phyloP scores from a whole-genome alignment of 2,113 vertebrate species.

The Nibea albiflora region DNA sequence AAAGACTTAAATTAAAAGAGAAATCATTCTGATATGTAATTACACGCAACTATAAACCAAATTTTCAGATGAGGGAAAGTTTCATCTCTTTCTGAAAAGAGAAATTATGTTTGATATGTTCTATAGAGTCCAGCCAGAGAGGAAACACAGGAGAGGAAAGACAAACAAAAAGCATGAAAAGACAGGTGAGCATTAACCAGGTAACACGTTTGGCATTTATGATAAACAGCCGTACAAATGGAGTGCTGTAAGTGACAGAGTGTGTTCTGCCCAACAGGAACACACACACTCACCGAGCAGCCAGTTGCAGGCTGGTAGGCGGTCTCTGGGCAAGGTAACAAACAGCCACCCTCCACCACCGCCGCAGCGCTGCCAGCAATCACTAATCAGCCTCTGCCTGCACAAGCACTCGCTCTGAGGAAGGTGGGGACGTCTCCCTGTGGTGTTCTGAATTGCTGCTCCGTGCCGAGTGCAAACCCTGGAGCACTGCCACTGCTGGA shows the following conservation, averaged over 20 bases:
- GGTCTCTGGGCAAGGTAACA: slow-evolving; percentile 43
- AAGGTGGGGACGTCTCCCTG: slow-evolving; percentile 7
- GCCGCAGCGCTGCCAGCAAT: slow-evolving; percentile 35
- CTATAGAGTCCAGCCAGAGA: background rate
- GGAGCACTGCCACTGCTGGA: slow-evolving; percentile 2
- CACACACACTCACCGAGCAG: slow-evolving; percentile 9
- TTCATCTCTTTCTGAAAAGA: background rate
- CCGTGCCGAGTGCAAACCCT: background rate
- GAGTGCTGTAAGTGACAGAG: background rate
- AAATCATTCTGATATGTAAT: slow-evolving; percentile 40
- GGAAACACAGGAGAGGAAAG: background rate
- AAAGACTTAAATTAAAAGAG: slow-evolving; percentile 24
- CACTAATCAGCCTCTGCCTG: slow-evolving; percentile 43
- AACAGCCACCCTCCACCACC: slow-evolving; percentile 26
- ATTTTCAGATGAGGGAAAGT: background rate
- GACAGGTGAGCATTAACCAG: background rate
- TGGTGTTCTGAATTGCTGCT: slow-evolving; percentile 34
- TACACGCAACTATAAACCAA: slow-evolving; percentile 29
- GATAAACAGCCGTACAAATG: background rate
- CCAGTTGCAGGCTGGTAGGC: slow-evolving; percentile 26
- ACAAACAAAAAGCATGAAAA: no score
- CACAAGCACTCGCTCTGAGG: slow-evolving; percentile 25
- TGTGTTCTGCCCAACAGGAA: slow-evolving; percentile 1
- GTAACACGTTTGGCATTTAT: background rate
- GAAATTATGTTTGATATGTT: background rate